Conservation (phyloP, 2,888 invertebrate genomes). For the Lissonota sp. region DNA sequence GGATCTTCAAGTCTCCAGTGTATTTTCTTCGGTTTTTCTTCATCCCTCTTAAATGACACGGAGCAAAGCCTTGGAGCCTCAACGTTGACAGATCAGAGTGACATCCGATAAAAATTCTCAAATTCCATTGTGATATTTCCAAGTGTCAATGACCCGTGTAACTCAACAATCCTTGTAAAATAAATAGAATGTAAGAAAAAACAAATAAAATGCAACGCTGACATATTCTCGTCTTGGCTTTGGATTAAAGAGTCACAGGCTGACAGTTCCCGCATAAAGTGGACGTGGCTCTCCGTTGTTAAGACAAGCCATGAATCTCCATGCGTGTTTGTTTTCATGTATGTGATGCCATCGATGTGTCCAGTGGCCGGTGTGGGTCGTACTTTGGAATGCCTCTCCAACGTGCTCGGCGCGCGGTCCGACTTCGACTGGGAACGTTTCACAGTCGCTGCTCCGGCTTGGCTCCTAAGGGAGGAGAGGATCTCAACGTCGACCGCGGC, state of each 20-base stretch:
- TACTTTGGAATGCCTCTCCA: conserved; percentile 62
- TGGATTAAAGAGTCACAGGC: conserved; percentile 20
- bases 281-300: conserved; percentile 18
- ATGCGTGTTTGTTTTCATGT: conserved; percentile 1
- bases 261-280: conserved; percentile 30
- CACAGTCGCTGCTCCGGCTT: conserved; percentile 72
- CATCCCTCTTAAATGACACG: conserved; percentile 4
- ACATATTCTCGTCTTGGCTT: conserved; percentile 5
- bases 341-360: not conserved
- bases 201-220: conserved; percentile 11
- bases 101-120: conserved; percentile 47
- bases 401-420: conserved; percentile 78
- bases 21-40: not conserved
- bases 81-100: conserved; percentile 50
- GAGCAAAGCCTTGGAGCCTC: not conserved
- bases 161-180: conserved; percentile 33
- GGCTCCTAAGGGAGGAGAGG: conserved; percentile 65
- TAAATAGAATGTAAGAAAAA: not conserved
- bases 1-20: too few species aligned
- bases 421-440: conserved; percentile 79
- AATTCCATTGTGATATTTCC: conserved; percentile 62
- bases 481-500: conserved; percentile 74
- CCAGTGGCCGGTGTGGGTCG: conserved; percentile 6
- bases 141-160: conserved; percentile 30
- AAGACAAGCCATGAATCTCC: not conserved